Evolutionary conservation across 2,888 invertebrate species (phyloP).

Genomic region (Pinctada fucata): DNA sequence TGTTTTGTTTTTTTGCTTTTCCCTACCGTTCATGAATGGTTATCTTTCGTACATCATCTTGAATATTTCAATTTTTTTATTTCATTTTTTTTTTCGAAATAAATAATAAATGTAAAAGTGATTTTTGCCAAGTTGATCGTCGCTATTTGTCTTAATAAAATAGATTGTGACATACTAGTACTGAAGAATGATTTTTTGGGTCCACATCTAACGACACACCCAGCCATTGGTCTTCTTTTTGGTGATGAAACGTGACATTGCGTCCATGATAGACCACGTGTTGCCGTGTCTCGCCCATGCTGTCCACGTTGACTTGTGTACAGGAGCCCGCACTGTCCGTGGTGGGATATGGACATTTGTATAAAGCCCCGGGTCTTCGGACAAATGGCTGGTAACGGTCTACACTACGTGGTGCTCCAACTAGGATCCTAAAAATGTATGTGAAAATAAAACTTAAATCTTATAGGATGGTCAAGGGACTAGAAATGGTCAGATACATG

Average conservation of each 20-base stretch:
- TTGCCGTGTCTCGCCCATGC: conserved; percentile 30
- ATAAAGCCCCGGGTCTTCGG: conserved; percentile 46
- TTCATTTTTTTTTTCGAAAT: no score
- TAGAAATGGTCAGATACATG: not conserved
- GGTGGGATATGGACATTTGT: conserved; percentile 40
- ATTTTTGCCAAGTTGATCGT: no score
- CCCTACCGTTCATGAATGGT: no score
- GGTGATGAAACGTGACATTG: conserved; percentile 48
- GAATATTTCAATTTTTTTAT: no score
- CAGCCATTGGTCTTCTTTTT: conserved; percentile 55
- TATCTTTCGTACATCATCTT: no score
- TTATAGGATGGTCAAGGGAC: not conserved
- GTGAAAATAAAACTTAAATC: no score
- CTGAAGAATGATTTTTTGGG: conserved; percentile 46
- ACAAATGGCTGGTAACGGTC: conserved; percentile 46
- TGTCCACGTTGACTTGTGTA: conserved; percentile 23
- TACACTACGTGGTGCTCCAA: conserved; percentile 51
- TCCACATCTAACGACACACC: conserved; percentile 55
- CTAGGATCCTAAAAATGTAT: conserved; percentile 49
- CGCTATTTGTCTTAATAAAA: no score
- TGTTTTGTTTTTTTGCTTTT: no score
- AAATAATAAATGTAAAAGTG: no score
- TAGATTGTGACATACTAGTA: conserved; percentile 50
- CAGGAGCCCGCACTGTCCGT: not conserved
- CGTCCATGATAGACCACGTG: conserved; percentile 40